A percentile compares a stretch with the other conserved stretches of the same genome.
Conservation (phyloP, 2,113 vertebrate genomes). For the Neogale vison region DNA sequence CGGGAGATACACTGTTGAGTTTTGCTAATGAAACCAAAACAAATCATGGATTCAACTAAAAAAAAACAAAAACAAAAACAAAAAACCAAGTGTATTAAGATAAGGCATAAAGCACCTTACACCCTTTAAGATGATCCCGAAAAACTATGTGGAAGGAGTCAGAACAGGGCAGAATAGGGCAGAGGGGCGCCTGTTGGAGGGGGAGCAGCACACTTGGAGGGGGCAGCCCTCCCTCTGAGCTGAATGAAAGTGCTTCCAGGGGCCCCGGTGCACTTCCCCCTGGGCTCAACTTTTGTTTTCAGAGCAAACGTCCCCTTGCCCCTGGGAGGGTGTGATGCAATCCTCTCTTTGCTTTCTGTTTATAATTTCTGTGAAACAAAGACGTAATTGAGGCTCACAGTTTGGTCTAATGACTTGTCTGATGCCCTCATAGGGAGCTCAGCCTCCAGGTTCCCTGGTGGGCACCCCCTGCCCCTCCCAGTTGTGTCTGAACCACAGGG, state of each 20-base stretch:
- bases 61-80: too few relatives aligned
- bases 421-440: too few relatives aligned
- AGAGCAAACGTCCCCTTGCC: neutral
- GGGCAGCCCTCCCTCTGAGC: neutral
- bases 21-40: neutral
- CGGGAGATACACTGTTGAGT: neutral
- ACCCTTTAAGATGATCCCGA: neutral
- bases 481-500: rapidly evolving
- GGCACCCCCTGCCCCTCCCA: rapidly evolving
- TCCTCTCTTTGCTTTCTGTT: neutral
- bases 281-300: neutral
- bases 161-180: neutral
- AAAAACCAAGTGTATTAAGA: neutral
- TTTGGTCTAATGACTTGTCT: neutral
- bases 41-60: neutral
- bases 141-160: neutral
- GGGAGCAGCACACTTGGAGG: neutral
- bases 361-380: neutral
- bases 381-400: neutral
- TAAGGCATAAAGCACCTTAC: neutral
- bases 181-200: neutral
- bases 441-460: too few relatives aligned
- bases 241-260: neutral
- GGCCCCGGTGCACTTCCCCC: rapidly evolving
- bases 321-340: neutral